These are phyloP conservation scores for Eledona agricola DNA, from an alignment of 2,888 invertebrate genomes.

Conservation along the genomic window DNA sequence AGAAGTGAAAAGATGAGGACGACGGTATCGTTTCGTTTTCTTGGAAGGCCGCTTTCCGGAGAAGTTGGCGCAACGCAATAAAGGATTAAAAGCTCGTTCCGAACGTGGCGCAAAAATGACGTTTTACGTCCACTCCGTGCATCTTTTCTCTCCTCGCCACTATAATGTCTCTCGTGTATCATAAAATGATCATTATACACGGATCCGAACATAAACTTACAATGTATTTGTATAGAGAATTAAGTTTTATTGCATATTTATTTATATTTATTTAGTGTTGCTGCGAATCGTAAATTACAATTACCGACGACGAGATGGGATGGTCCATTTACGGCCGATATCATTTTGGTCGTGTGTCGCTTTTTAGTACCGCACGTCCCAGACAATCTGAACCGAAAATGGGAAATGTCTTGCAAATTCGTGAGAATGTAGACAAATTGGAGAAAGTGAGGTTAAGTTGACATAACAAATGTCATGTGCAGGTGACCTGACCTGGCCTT, in stretches of 20 bases:
- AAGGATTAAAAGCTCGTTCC: slow-evolving; percentile 27
- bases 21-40: slow-evolving; percentile 19
- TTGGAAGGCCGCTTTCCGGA: slow-evolving; percentile 19
- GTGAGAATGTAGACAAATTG: too few species aligned
- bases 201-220: slow-evolving; percentile 52
- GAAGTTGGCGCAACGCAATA: slow-evolving; percentile 23
- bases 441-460: too few species aligned
- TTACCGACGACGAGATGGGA: slow-evolving; percentile 36
- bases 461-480: too few species aligned
- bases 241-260: slow-evolving; percentile 48
- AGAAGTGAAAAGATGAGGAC: too few species aligned
- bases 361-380: slow-evolving; percentile 9
- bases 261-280: slow-evolving; percentile 40
- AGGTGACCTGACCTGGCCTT: too few species aligned
- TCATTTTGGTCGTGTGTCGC: slow-evolving; percentile 30
- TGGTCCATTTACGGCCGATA: slow-evolving; percentile 36
- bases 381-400: background rate
- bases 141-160: slow-evolving; percentile 35
- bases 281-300: slow-evolving; percentile 42
- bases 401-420: background rate
- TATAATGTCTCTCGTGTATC: slow-evolving; percentile 47
- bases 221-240: slow-evolving; percentile 54
- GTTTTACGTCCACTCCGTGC: slow-evolving; percentile 23
- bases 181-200: slow-evolving; percentile 53
- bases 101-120: slow-evolving; percentile 26